Evolutionary conservation across 1,140 invertebrate species (phyloP).

Genomic region (Drosophila athabasca): DNA sequence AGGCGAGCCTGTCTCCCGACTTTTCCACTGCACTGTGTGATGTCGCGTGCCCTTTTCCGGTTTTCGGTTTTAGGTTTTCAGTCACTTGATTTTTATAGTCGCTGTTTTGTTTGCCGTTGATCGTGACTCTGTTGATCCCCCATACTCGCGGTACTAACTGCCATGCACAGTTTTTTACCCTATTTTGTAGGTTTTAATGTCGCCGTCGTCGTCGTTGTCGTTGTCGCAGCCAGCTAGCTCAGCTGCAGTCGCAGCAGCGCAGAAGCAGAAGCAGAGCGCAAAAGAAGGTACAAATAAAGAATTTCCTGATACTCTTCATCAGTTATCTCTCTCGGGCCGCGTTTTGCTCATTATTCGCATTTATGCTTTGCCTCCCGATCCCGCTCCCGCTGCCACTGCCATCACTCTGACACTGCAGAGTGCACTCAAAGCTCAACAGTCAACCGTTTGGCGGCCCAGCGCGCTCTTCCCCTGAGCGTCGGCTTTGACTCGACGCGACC

Average conservation of each 20-base stretch:
- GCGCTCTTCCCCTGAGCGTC: neutral
- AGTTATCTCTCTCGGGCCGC: slow-evolving; percentile 52
- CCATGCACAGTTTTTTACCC: slow-evolving; percentile 72
- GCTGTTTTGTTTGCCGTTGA: slow-evolving; percentile 16
- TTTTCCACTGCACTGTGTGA: slow-evolving; percentile 22
- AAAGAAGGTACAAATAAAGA: slow-evolving; percentile 48
- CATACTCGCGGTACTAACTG: slow-evolving; percentile 62
- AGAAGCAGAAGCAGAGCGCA: slow-evolving; percentile 32
- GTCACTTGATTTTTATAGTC: slow-evolving; percentile 8
- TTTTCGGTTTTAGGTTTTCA: neutral
- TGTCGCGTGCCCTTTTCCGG: slow-evolving; percentile 57
- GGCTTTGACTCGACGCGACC: neutral
- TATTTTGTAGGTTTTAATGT: slow-evolving; percentile 76
- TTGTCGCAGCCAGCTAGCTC: slow-evolving; percentile 3
- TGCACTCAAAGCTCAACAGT: too few relatives aligned
- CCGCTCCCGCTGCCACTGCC: slow-evolving; percentile 19
- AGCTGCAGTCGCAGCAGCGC: slow-evolving; percentile 35
- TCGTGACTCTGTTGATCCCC: slow-evolving; percentile 26
- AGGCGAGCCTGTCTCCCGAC: slow-evolving; percentile 38
- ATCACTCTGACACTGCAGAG: slow-evolving; percentile 13
- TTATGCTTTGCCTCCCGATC: slow-evolving; percentile 61
- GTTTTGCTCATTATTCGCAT: slow-evolving; percentile 81
- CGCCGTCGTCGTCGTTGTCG: slow-evolving; percentile 35
- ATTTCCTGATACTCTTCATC: slow-evolving; percentile 61
- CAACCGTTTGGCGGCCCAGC: too few relatives aligned